Evolutionary conservation across 2,888 invertebrate species (phyloP).

Genomic region (Lycia hirtaria): DNA sequence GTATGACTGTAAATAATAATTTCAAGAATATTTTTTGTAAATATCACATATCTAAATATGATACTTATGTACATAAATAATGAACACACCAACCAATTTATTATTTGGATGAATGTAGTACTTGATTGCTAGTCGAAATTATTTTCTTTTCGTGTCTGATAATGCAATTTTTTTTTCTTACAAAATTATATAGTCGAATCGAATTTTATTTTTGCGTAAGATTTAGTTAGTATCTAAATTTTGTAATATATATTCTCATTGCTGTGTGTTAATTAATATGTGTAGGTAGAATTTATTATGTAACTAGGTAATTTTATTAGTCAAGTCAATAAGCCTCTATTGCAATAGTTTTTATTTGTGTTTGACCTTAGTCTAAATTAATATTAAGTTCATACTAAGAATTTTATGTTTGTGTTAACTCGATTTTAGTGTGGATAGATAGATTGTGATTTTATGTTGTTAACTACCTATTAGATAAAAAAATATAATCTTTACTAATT

Average conservation of each 20-base stretch:
- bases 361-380: neutral
- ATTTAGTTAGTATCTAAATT: too few relatives aligned
- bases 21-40: neutral
- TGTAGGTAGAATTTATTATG: neutral
- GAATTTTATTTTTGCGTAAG: constrained; percentile 1
- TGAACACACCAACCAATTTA: neutral
- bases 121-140: constrained; percentile 25
- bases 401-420: constrained; percentile 2
- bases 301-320: neutral
- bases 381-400: neutral
- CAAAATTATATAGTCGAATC: constrained; percentile 1
- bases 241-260: neutral
- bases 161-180: neutral
- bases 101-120: constrained; percentile 12
- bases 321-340: constrained; percentile 6
- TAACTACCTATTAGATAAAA: constrained; percentile 6
- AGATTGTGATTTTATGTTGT: constrained; percentile 13
- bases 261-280: neutral
- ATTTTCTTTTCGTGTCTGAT: neutral
- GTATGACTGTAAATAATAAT: neutral
- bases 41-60: neutral
- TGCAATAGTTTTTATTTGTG: constrained; percentile 5
- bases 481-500: neutral
- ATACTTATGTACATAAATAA: neutral
- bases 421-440: neutral